Evolutionary conservation across 2,888 invertebrate genomes (phyloP), one percentile per base, ranked within the genome.

Genomic region (Oxyteleia sp.): DNA sequence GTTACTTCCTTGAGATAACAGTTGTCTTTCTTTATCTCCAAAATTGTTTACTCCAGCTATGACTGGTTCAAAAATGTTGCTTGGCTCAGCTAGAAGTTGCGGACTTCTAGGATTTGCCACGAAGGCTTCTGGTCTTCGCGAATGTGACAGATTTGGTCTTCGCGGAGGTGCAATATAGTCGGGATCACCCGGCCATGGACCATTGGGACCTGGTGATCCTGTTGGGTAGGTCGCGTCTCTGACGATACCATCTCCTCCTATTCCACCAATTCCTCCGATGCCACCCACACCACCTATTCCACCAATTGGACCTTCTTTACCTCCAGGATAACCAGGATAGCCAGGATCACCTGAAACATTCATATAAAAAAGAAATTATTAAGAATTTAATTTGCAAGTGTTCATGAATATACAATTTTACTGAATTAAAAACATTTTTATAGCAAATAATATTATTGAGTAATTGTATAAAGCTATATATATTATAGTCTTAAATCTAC

Each of bases 161-260:
- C 69, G 20, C 3, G 79, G 15, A 29, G 81, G 85, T 38, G 89
- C 80, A n/a, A 89, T 82, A 32, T 91, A 89, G 8, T 90, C 92
- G 15, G 93, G 93, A 72, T 92, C 91, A 2, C 93, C 93, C 11
- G 92, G 92, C 88, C 93, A 90, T 29, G 93, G 91, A 1, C 90
- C 90, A 53, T 92, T 88, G 0, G 91, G 92, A 5, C 92, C 92
- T 0, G 92, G 91, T 2, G 90, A 89, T 45, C 92, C 92, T 4
- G 90, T 90, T 32, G 92, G 92, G 84, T 91, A 90, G 5, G 91
- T 90, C 4, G 88, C 87, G 29, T 91, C 86, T 53, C 26, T 15
- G 10, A 41, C 4, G 3, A 90, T 89, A 7, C 90, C 88, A 49
- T 88, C 87, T 4, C 88, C 87, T 66, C 90, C 88, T 3, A 87